Evolutionary conservation across 2,888 invertebrate species (phyloP), one percentile per base, ranked within the genome.

Genomic region (Homarus gammarus): DNA sequence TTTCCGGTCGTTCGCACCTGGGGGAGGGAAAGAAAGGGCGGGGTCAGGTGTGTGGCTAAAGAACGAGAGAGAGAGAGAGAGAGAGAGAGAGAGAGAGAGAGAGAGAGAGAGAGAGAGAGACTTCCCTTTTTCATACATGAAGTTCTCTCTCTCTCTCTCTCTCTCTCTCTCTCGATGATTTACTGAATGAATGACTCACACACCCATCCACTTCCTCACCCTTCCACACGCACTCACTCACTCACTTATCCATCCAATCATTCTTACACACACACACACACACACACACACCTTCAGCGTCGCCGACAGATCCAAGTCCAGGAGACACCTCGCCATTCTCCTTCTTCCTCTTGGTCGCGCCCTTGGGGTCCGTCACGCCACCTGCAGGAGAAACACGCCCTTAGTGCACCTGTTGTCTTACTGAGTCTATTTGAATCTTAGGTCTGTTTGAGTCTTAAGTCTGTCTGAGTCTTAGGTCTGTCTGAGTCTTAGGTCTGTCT

Each of bases 1-100:
- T 85, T 91, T 91, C 5, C 92, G 85, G 75, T 92, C 92, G 68
- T 36, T 70, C n/a, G 49, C 5, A n/a, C 70, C 87, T 87, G 78
- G 22, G 51, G 56, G 31, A 36, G 44, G 44, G 51, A 8, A 31
- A n/a, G 40, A 38, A 44, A 44, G 10, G 44, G 5, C 5, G 44
- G 44, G 10, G 44, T 44, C 10, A 10, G 15, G 18, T 51, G 18
- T 18, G 51, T 36, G 70, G 12, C 1, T 12, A 18, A 10, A 12
- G 2, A 12, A 15, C 18, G 18, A 2, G 51, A 51, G 51, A 51
- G 44, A 6, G 44, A 6, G 5, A 44, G 8, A 44, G 44, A 6
- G 8, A 8, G 3, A 8, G 5, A 44, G 44, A 44, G 44, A 8
- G 8, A 44, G 3, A 8, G 44, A 6, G 44, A 1, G 44, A 6